Conservation (phyloP, 2,888 invertebrate genomes). For the Peribatodes rhomboidaria region DNA sequence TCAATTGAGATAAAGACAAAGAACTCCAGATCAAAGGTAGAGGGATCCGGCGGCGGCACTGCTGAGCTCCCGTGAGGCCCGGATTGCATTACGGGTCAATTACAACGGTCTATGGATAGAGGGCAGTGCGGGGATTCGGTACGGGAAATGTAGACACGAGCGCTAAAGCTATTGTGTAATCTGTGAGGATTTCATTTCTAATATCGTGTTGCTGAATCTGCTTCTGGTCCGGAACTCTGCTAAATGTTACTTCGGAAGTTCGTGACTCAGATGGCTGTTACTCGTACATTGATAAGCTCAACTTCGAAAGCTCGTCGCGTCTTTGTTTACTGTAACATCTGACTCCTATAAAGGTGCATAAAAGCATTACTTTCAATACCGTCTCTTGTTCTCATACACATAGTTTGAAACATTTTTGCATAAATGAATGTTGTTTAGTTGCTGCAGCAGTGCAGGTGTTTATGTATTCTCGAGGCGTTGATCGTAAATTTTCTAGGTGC, state of each 20-base stretch:
- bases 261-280: too few relatives aligned
- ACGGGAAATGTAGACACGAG: neutral
- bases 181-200: neutral
- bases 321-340: too few relatives aligned
- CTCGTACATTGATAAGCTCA: too few relatives aligned
- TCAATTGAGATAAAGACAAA: constrained; percentile 31
- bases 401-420: too few relatives aligned
- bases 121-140: neutral
- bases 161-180: neutral
- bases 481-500: constrained; percentile 12
- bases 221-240: too few relatives aligned
- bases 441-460: constrained; percentile 1
- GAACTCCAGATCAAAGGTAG: constrained; percentile 31
- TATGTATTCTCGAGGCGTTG: constrained; percentile 11
- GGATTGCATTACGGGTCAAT: constrained; percentile 34
- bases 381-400: too few relatives aligned
- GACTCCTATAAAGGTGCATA: too few relatives aligned
- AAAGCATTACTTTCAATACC: too few relatives aligned
- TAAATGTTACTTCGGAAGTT: too few relatives aligned
- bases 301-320: too few relatives aligned
- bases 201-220: neutral
- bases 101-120: constrained; percentile 9
- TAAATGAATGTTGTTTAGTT: neutral
- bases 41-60: neutral
- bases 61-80: constrained; percentile 13